phyloP scores from a whole-genome alignment of 2,797 vertebrate species.

The Onychomys torridus region DNA sequence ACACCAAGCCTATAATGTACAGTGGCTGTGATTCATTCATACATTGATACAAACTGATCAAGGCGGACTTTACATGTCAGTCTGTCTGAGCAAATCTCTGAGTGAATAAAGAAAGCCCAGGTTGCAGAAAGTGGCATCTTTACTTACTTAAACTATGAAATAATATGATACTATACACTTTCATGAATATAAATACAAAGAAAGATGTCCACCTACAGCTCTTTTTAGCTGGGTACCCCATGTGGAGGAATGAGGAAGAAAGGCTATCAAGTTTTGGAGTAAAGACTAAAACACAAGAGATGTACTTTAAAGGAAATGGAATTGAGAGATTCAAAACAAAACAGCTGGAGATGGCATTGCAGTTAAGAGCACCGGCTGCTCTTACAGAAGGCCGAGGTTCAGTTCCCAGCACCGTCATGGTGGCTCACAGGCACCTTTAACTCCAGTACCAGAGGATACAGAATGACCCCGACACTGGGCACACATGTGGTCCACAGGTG shows the following conservation, averaged over 20 bases:
- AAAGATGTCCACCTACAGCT: neutral
- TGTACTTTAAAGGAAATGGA: neutral
- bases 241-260: neutral
- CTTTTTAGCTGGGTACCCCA: neutral
- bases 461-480: neutral
- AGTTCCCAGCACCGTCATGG: neutral
- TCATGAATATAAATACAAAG: neutral
- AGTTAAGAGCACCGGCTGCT: neutral
- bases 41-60: neutral
- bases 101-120: neutral
- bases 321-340: neutral
- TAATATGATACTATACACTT: neutral
- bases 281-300: neutral
- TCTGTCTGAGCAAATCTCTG: constrained; percentile 17
- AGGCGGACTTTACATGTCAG: neutral
- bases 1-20: neutral
- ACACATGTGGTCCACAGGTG: neutral
- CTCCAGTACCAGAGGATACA: neutral
- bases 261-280: neutral
- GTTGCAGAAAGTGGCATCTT: neutral
- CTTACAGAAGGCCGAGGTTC: neutral
- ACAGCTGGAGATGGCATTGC: neutral
- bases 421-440: neutral
- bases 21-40: neutral
- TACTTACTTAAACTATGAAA: neutral